Evolutionary conservation across 2,888 invertebrate species (phyloP).

Genomic region (Balanococcus diminutus): DNA sequence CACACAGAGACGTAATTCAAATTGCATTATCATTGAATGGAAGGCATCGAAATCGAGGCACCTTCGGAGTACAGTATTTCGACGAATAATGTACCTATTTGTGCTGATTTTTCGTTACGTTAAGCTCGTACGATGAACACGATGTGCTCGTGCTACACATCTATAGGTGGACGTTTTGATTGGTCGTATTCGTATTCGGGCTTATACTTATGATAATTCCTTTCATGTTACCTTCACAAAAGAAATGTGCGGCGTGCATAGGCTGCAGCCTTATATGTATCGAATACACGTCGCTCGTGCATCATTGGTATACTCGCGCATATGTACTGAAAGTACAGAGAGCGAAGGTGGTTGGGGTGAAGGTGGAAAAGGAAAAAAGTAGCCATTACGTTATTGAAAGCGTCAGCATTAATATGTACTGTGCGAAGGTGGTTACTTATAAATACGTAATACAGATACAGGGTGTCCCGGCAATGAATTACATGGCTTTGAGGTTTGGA

Average conservation of each 20-base stretch:
- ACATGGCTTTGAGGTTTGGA: too few species aligned
- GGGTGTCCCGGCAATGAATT: too few species aligned
- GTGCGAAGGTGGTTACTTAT: background rate
- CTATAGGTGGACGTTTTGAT: background rate
- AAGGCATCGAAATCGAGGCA: background rate
- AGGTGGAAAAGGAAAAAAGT: background rate
- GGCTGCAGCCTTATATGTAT: background rate
- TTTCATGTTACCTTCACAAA: background rate
- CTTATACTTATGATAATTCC: background rate
- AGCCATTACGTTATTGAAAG: conserved; percentile 1
- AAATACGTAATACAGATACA: too few species aligned
- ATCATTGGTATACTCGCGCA: too few species aligned
- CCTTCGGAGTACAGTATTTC: background rate
- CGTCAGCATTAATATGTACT: background rate
- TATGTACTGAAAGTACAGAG: too few species aligned
- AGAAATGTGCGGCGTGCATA: background rate
- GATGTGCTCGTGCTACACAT: too few species aligned
- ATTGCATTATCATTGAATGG: background rate
- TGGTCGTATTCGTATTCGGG: background rate
- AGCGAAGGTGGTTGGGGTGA: background rate
- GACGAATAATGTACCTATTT: background rate
- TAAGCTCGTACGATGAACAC: background rate
- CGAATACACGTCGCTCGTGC: background rate
- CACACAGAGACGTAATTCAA: background rate
- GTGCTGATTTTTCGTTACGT: background rate